phyloP scores from a whole-genome alignment of 2,797 vertebrate species.

The Liasis olivaceus region DNA sequence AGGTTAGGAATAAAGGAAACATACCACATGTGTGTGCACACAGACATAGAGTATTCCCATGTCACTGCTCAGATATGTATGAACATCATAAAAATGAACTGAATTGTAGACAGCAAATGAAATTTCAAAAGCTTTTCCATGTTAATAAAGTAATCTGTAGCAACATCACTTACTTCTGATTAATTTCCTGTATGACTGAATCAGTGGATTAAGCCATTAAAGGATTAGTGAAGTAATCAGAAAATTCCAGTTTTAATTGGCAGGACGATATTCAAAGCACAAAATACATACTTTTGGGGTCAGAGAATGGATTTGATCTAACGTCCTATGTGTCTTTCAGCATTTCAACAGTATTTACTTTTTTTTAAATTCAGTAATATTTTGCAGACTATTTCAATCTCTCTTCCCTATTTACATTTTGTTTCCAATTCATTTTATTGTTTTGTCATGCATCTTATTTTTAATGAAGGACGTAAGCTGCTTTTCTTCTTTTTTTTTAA shows the following conservation, averaged over 20 bases:
- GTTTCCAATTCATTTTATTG: not conserved
- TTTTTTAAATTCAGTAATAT: not conserved
- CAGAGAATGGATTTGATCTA: not conserved
- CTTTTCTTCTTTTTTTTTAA: not conserved
- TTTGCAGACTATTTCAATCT: not conserved
- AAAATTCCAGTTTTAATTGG: not conserved
- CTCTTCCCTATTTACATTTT: not conserved
- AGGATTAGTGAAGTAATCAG: not conserved
- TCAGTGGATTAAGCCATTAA: not conserved
- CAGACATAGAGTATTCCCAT: not conserved
- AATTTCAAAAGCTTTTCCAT: slow-evolving; percentile 19
- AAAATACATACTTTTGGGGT: not conserved
- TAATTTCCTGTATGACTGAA: not conserved
- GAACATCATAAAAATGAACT: slow-evolving; percentile 9
- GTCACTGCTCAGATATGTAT: not conserved
- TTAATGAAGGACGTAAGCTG: not conserved
- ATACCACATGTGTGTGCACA: not conserved
- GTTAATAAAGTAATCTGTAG: slow-evolving; percentile 11
- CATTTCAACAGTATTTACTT: not conserved
- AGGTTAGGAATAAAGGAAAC: not conserved
- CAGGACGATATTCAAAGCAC: not conserved
- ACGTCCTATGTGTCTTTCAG: not conserved
- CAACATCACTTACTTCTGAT: slow-evolving; percentile 46
- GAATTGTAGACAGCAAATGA: not conserved
- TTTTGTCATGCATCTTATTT: not conserved